Percentiles rank a stretch among this genome's conserved stretches.
Conservation (phyloP, 2,113 vertebrate species). For the Mandrillus leucophaeus region DNA sequence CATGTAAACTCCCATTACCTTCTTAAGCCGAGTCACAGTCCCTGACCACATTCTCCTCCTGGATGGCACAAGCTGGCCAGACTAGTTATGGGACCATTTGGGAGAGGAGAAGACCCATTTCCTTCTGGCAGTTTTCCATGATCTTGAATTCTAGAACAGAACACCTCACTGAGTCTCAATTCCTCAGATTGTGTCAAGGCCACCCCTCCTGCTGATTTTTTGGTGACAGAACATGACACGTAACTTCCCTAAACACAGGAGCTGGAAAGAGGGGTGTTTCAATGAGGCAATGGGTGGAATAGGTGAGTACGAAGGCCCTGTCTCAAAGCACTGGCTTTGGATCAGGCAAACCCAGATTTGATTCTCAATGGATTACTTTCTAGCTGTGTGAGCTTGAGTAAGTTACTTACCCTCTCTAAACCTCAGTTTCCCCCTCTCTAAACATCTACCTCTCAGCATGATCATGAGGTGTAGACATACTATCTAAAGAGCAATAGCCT, state of each 20-base stretch:
- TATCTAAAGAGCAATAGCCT: not conserved
- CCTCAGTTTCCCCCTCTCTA: not conserved
- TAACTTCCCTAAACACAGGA: constrained; percentile 4
- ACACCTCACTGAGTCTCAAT: not conserved
- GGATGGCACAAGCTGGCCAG: not conserved
- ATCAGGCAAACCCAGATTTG: not conserved
- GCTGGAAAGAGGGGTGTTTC: not conserved
- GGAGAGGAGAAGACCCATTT: not conserved
- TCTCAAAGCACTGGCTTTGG: not conserved
- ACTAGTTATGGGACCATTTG: not conserved
- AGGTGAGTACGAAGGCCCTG: not conserved
- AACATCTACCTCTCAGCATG: not conserved
- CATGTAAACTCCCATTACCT: not conserved
- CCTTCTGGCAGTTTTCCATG: not conserved
- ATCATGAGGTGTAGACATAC: not conserved
- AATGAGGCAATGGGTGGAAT: not conserved
- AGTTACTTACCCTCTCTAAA: not conserved
- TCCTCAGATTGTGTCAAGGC: not conserved
- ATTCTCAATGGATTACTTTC: constrained; percentile 2
- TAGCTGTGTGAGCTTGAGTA: not conserved
- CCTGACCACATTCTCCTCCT: not conserved
- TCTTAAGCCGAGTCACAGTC: not conserved
- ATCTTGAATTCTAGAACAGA: not conserved
- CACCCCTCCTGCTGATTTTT: not conserved
- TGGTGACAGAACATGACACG: not conserved